Percentiles rank a stretch among this genome's conserved stretches.
Evolutionary conservation across 2,797 vertebrate genomes (phyloP).

Genomic region (Ataeniobius toweri): DNA sequence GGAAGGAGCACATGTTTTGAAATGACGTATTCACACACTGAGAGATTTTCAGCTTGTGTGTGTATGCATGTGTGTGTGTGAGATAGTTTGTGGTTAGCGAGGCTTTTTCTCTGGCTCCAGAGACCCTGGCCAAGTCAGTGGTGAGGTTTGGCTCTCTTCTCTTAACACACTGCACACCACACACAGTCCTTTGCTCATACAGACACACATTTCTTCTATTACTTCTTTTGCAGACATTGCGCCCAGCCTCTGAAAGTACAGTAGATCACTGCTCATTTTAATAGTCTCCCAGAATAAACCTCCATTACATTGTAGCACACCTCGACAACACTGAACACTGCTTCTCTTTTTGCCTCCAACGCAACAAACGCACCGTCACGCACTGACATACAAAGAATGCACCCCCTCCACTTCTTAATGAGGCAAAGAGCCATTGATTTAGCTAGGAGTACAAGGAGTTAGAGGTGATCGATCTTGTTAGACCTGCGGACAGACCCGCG

Average conservation of each 20-base stretch:
- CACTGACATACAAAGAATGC: slow-evolving; percentile 15
- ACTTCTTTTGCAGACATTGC: slow-evolving; percentile 30
- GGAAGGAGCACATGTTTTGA: slow-evolving; percentile 66
- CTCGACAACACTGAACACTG: slow-evolving; percentile 19
- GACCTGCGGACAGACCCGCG: slow-evolving; percentile 55
- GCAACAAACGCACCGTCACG: slow-evolving; percentile 29
- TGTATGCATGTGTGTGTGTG: slow-evolving; percentile 57
- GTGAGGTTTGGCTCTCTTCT: slow-evolving; percentile 76
- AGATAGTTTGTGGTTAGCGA: slow-evolving; percentile 69
- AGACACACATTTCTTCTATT: slow-evolving; percentile 34
- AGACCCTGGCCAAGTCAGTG: slow-evolving; percentile 79
- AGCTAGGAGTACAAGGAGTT: slow-evolving; percentile 65
- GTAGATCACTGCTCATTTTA: slow-evolving; percentile 45
- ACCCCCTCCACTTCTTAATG: slow-evolving; percentile 55
- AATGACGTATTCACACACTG: slow-evolving; percentile 73
- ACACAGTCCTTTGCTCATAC: slow-evolving; percentile 43
- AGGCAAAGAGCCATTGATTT: slow-evolving; percentile 76
- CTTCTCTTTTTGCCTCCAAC: slow-evolving; percentile 14
- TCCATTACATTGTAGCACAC: slow-evolving; percentile 32
- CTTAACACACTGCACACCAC: slow-evolving; percentile 30
- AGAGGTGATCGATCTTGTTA: slow-evolving; percentile 70
- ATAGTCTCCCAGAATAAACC: slow-evolving; percentile 54
- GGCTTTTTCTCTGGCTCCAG: slow-evolving; percentile 81
- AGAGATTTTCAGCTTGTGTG: slow-evolving; percentile 61
- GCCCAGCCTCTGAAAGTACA: slow-evolving; percentile 25